Percentiles rank a stretch among this genome's conserved stretches.
phyloP scores from a whole-genome alignment of 1,140 invertebrate species.

The Rhagoletis pomonella region DNA sequence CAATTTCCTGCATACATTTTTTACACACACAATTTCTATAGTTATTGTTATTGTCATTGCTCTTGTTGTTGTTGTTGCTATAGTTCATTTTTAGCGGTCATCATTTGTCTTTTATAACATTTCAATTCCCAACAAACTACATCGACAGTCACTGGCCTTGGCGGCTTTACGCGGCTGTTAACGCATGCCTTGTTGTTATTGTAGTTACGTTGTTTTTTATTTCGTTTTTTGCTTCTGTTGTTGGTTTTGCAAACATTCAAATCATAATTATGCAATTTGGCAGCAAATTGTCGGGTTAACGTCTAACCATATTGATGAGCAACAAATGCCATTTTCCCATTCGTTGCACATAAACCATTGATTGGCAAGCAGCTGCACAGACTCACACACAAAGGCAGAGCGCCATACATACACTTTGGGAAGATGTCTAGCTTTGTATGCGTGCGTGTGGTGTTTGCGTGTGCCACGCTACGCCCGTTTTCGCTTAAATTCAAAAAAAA shows the following conservation, averaged over 20 bases:
- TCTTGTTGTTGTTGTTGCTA: not conserved
- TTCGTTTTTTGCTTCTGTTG: not conserved
- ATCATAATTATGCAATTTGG: slow-evolving; percentile 51
- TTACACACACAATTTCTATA: not conserved
- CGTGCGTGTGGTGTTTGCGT: not conserved
- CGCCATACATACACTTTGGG: no score
- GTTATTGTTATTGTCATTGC: not conserved
- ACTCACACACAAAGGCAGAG: no score
- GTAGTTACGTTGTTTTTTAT: no score
- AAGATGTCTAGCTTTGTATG: not conserved
- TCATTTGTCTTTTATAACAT: slow-evolving; percentile 18
- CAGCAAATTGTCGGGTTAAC: slow-evolving; percentile 35
- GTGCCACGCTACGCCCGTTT: not conserved
- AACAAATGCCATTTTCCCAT: slow-evolving; percentile 1
- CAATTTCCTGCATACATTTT: slow-evolving; percentile 26
- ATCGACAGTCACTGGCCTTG: slow-evolving; percentile 18
- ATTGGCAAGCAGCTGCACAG: not conserved
- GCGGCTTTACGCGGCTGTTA: not conserved
- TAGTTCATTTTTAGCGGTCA: not conserved
- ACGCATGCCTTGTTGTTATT: not conserved
- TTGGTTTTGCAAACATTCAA: slow-evolving; percentile 29
- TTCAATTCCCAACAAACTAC: not conserved
- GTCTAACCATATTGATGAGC: slow-evolving; percentile 6
- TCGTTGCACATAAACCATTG: not conserved
- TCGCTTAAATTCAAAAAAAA: not conserved